phyloP scores from a whole-genome alignment of 2,113 vertebrate genomes.

The Equus przewalskii region DNA sequence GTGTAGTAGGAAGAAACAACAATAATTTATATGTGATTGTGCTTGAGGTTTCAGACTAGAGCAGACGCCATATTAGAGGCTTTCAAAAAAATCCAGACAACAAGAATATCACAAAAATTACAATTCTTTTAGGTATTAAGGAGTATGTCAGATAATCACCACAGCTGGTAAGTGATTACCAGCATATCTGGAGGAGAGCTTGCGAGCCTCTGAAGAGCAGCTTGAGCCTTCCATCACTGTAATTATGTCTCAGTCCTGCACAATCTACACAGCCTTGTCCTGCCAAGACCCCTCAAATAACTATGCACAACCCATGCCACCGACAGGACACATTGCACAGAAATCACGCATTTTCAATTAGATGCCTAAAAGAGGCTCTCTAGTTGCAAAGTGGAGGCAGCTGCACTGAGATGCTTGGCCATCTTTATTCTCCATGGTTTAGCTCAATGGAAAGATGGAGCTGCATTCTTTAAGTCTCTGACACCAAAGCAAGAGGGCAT shows the following conservation, averaged over 20 bases:
- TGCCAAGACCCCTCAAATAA: constrained; percentile 8
- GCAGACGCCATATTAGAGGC: neutral
- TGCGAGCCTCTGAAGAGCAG: neutral
- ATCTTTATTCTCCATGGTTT: neutral
- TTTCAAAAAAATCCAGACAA: constrained; percentile 11
- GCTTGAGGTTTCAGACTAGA: neutral
- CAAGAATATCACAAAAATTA: neutral
- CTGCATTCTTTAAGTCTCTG: neutral
- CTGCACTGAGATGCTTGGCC: neutral
- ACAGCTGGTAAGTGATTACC: neutral
- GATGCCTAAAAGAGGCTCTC: neutral
- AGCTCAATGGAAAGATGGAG: neutral
- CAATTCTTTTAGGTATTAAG: constrained; percentile 39
- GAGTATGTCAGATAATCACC: neutral
- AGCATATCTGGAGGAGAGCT: neutral
- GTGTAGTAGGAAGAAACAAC: neutral
- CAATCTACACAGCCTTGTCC: constrained; percentile 75
- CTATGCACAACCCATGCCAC: neutral
- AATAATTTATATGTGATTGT: neutral
- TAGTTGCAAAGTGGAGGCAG: constrained; percentile 7
- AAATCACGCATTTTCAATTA: constrained; percentile 48
- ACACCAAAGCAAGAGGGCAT: neutral
- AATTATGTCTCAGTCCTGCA: constrained; percentile 79
- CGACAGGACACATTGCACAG: neutral
- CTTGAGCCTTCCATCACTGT: constrained; percentile 58